These are phyloP conservation scores for Lumbricus terrestris DNA, from an alignment of 2,888 invertebrate genomes.

Conservation along the genomic window DNA sequence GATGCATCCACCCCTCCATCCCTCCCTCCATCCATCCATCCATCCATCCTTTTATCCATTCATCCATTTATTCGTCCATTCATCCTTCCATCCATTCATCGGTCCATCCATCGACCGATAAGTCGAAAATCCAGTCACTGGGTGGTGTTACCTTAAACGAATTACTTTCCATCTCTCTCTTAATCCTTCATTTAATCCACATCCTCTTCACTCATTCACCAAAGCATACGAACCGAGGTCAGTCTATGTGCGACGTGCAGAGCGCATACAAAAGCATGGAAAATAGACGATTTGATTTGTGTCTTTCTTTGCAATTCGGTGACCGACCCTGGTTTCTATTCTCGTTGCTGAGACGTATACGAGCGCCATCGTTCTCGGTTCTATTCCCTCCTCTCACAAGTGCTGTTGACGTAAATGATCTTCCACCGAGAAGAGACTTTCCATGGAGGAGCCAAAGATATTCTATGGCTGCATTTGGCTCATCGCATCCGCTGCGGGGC, in stretches of 20 bases:
- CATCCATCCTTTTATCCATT: too few species aligned
- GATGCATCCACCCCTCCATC: neutral
- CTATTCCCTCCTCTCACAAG: neutral
- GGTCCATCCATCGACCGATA: neutral
- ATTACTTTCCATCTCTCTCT: neutral
- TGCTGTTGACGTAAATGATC: slow-evolving; percentile 3
- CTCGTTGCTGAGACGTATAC: neutral
- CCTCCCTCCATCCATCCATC: too few species aligned
- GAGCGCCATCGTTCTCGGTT: neutral
- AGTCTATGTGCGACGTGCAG: neutral
- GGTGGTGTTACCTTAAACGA: neutral
- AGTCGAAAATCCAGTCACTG: neutral
- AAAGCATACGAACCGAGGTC: too few species aligned
- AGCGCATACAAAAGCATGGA: neutral
- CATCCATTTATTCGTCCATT: neutral
- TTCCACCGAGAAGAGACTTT: neutral
- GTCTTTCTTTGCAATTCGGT: neutral
- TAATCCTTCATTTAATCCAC: neutral
- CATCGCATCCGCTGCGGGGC: neutral
- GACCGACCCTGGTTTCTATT: neutral
- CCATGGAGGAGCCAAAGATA: neutral
- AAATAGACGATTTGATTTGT: accelerated
- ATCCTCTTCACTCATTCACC: too few species aligned
- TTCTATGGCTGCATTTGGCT: neutral
- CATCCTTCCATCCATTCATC: neutral